phyloP scores from a whole-genome alignment of 2,797 vertebrate species.

The Psittacula derbiana region DNA sequence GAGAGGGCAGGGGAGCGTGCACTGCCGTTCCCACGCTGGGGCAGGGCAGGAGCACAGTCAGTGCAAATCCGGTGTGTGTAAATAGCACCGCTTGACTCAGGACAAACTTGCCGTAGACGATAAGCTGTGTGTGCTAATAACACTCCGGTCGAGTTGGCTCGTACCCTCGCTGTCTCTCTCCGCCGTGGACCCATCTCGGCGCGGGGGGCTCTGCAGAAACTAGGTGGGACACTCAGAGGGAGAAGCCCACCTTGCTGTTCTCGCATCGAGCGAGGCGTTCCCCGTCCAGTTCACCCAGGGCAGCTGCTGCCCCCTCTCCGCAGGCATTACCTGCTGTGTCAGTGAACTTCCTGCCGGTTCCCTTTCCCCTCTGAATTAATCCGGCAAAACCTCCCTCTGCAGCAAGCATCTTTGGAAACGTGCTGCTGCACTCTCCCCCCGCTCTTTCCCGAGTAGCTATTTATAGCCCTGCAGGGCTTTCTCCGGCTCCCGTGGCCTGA shows the following conservation, averaged over 20 bases:
- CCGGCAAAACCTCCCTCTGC: constrained; percentile 18
- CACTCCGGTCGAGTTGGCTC: not conserved
- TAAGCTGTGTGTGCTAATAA: not conserved
- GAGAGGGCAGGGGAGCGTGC: not conserved
- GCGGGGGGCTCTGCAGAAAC: not conserved
- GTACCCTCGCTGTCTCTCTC: not conserved
- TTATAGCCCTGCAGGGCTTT: constrained; percentile 69
- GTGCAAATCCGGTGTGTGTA: not conserved
- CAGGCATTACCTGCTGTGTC: not conserved
- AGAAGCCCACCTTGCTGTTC: not conserved
- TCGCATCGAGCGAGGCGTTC: not conserved
- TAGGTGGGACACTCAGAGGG: not conserved
- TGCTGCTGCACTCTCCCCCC: constrained; percentile 34
- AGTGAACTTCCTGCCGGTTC: not conserved
- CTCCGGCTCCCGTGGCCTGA: constrained; percentile 15
- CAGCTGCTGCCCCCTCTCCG: not conserved
- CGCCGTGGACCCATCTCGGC: not conserved
- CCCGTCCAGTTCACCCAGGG: not conserved
- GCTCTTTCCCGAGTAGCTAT: constrained; percentile 25
- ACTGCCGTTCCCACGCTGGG: not conserved
- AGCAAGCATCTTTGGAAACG: constrained; percentile 41
- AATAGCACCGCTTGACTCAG: not conserved
- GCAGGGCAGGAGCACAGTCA: not conserved
- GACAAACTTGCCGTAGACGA: not conserved
- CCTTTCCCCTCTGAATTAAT: not conserved